Percentiles rank a stretch among this genome's conserved stretches.
These are phyloP conservation scores for Euleptes europaea DNA, from an alignment of 2,113 vertebrate genomes.

Conservation along the genomic window DNA sequence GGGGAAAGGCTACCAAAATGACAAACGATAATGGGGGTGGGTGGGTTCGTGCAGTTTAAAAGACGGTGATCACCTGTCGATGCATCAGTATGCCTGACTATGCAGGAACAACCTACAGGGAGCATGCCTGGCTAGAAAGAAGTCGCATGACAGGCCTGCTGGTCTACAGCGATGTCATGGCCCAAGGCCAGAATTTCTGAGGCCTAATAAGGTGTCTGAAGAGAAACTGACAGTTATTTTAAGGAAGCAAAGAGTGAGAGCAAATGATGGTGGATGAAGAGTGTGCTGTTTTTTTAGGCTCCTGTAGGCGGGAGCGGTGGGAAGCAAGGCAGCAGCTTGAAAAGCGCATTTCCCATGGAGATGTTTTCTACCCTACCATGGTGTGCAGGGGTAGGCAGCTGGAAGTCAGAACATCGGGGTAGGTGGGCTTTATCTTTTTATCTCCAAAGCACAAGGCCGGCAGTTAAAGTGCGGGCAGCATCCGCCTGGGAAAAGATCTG, in stretches of 20 bases:
- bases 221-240: conserved; percentile 22
- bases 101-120: background rate
- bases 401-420: background rate
- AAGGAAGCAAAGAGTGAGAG: conserved; percentile 2
- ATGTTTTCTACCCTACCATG: background rate
- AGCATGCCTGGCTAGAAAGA: background rate
- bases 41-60: background rate
- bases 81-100: background rate
- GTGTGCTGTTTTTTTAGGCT: conserved; percentile 1
- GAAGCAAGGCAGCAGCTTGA: background rate
- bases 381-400: background rate
- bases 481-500: background rate
- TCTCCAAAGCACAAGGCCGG: background rate
- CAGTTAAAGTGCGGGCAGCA: background rate
- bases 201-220: conserved; percentile 32
- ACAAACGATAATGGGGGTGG: background rate
- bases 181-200: conserved; percentile 22
- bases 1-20: background rate
- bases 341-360: background rate
- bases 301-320: background rate
- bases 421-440: background rate
- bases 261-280: conserved; percentile 18
- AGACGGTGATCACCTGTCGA: background rate
- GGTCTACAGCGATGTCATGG: background rate
- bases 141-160: conserved; percentile 1